Evolutionary conservation across 2,113 vertebrate genomes (phyloP).

Genomic region (Gulo gulo): DNA sequence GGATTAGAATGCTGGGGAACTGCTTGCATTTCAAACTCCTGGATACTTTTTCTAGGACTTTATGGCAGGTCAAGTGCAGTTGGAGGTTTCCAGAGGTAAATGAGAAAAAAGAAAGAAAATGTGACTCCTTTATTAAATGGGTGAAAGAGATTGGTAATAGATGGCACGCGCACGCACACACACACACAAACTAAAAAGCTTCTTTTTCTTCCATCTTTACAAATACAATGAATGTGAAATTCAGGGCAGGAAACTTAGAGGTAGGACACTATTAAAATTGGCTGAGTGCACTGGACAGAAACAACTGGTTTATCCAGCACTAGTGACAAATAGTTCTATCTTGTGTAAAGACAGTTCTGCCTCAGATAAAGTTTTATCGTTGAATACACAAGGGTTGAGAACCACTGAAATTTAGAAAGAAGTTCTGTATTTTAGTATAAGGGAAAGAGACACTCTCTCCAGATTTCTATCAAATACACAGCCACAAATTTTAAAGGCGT

Average conservation of each 20-base stretch:
- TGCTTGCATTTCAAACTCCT: constrained; percentile 24
- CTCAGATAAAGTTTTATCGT: not conserved
- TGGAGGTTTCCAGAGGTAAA: constrained; percentile 47
- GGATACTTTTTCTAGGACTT: constrained; percentile 50
- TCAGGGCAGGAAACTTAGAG: not conserved
- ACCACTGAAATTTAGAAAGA: constrained; percentile 12
- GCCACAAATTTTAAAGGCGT: constrained; percentile 5
- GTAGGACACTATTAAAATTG: not conserved
- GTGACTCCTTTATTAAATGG: constrained; percentile 43
- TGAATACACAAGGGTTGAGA: not conserved
- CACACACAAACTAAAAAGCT: not conserved
- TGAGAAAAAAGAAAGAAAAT: constrained; percentile 32
- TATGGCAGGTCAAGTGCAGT: constrained; percentile 46
- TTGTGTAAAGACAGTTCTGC: not conserved
- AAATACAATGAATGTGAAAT: not conserved
- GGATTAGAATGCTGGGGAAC: constrained; percentile 50
- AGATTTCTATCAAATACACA: not conserved
- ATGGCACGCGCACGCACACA: not conserved
- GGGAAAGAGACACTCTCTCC: not conserved
- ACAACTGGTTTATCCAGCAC: not conserved
- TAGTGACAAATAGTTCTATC: not conserved
- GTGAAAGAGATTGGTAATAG: constrained; percentile 29
- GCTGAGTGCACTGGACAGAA: not conserved
- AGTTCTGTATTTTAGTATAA: not conserved
- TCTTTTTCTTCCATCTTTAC: constrained; percentile 28